These are phyloP conservation scores for Tychaedon coryphoeus DNA, from an alignment of 2,113 vertebrate genomes.

Conservation along the genomic window DNA sequence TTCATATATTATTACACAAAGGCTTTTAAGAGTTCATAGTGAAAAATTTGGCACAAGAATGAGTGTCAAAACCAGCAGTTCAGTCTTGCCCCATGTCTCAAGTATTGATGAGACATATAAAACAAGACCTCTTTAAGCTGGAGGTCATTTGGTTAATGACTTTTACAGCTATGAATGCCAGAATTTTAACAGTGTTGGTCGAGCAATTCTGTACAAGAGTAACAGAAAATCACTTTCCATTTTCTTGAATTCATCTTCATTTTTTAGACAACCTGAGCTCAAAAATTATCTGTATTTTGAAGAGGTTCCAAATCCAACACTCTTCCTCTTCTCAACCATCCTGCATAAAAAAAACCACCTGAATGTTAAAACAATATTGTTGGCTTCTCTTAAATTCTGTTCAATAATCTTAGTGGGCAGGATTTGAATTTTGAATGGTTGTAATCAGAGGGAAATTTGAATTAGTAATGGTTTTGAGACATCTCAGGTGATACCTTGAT, in stretches of 20 bases:
- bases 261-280: conserved; percentile 9
- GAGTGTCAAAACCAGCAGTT: not conserved
- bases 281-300: not conserved
- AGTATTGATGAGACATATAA: not conserved
- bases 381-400: not conserved
- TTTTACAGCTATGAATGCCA: not conserved
- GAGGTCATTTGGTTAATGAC: not conserved
- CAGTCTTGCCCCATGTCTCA: not conserved
- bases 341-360: not conserved
- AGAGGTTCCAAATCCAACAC: not conserved
- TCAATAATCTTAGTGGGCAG: not conserved
- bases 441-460: not conserved
- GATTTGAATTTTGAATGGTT: not conserved
- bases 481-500: not conserved
- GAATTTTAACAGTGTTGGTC: not conserved
- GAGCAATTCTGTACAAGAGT: not conserved
- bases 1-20: not conserved
- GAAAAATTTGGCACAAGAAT: not conserved
- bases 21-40: not conserved
- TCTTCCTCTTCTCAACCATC: not conserved
- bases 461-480: not conserved
- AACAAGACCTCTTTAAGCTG: not conserved
- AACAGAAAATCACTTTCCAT: conserved; percentile 31
- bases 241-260: conserved; percentile 37
- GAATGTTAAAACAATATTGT: not conserved